Evolutionary conservation across 2,797 vertebrate genomes (phyloP), one percentile per base, ranked within the genome.

Genomic region (Cuniculus paca): DNA sequence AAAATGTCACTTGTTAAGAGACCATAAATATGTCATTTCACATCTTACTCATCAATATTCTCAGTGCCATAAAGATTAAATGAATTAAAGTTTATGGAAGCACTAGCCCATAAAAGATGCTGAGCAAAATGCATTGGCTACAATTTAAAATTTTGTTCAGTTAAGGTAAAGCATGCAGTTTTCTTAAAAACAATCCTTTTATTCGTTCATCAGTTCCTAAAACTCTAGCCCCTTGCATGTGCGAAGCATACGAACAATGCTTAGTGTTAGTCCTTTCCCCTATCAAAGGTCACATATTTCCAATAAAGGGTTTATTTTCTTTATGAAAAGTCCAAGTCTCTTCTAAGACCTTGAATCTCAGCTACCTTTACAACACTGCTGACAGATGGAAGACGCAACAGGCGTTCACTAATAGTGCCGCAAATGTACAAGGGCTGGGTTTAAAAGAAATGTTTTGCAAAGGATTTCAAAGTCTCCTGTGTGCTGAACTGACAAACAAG

Each of bases 401-500:
- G n/a, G 48, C 31, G 48, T 22, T 81, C 34, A 45, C 24, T 58
- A 80, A 80, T 48, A 39, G 1, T 81, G 79, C 0, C 86, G 83
- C 54, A 86, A 94, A 77, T 48, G 84, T 96, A 91, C 16, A 74
- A 97, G 89, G 48, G 34, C 26, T 68, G 58, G 36, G 78, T 95
- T 56, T n/a, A 72, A 85, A 94, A 86, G 48, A 79, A 79, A 65
- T 2, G 50, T 39, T 94, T 96, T 77, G 88, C 70, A 86, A 95
- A 94, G 72, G 91, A 22, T 39, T 74, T 85, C 56, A 28, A 16
- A 42, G 77, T 88, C 85, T 92, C 88, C 72, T 42, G 24, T n/a
- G 26, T 80, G 80, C 86, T 96, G 96, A 95, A 79, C 90, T 45
- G 24, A 95, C 61, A 93, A 72, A 95, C 50, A 50, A 86, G 12